phyloP scores from a whole-genome alignment of 2,888 invertebrate species.

The Cantharis lateralis region DNA sequence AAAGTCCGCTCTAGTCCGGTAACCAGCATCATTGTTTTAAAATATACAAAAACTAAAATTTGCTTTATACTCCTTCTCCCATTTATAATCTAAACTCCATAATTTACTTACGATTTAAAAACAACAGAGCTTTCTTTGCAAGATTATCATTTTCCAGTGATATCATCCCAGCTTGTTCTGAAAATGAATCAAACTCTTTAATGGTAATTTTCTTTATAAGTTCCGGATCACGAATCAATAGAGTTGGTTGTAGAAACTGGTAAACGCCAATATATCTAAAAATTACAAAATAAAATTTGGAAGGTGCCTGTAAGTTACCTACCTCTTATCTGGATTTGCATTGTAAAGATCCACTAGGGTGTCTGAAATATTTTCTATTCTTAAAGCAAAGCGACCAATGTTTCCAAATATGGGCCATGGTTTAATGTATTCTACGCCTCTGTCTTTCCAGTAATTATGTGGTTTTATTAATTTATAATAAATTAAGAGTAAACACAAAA shows the following conservation, averaged over 20 bases:
- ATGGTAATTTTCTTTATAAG: background rate
- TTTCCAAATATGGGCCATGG: background rate
- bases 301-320: background rate
- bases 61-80: no score
- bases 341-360: background rate
- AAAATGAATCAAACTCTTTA: background rate
- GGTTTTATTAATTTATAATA: background rate
- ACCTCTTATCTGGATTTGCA: background rate
- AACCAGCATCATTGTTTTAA: no score
- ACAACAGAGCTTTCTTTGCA: background rate
- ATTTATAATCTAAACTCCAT: no score
- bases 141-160: background rate
- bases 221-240: background rate
- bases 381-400: background rate
- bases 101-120: background rate
- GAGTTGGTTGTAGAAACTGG: background rate
- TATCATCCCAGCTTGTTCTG: background rate
- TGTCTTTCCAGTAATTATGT: background rate
- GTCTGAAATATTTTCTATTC: background rate
- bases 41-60: no score
- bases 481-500: background rate
- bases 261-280: background rate
- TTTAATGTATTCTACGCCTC: background rate
- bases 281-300: background rate
- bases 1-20: no score